phyloP scores from a whole-genome alignment of 2,888 invertebrate species.

The Meiosimyza decipiens region DNA sequence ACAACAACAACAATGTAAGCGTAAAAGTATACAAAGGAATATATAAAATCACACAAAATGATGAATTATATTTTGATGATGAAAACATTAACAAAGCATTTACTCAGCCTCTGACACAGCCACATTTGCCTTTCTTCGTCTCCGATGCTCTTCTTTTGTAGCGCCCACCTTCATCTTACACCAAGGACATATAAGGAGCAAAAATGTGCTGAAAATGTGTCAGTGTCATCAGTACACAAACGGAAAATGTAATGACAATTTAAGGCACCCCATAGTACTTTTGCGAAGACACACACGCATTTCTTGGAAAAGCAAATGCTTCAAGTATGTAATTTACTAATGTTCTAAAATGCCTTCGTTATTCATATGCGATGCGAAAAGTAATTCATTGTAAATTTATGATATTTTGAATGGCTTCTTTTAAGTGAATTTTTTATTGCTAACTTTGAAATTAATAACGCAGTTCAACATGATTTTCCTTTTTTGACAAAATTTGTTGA shows the following conservation, averaged over 20 bases:
- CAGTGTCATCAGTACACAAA: too few relatives aligned
- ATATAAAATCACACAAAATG: constrained; percentile 5
- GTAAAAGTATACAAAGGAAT: background rate
- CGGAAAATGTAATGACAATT: too few relatives aligned
- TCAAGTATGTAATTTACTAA: too few relatives aligned
- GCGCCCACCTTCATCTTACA: background rate
- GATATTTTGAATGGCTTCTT: background rate
- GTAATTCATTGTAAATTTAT: too few relatives aligned
- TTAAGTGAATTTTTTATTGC: background rate
- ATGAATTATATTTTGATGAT: constrained; percentile 22
- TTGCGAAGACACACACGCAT: too few relatives aligned
- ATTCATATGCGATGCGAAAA: too few relatives aligned
- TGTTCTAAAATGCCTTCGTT: too few relatives aligned
- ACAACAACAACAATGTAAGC: background rate
- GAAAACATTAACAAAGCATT: constrained; percentile 16
- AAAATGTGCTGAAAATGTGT: background rate
- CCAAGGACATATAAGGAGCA: constrained; percentile 4
- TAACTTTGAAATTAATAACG: too few relatives aligned
- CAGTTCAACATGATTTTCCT: too few relatives aligned
- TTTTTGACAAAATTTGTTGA: too few relatives aligned
- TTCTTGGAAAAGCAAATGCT: too few relatives aligned
- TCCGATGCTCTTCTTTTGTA: background rate
- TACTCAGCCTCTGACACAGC: background rate
- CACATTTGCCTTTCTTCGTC: background rate
- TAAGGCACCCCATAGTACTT: too few relatives aligned